phyloP scores from a whole-genome alignment of 1,140 invertebrate genomes.

The Pachyrhynchus sulphureomaculatus region DNA sequence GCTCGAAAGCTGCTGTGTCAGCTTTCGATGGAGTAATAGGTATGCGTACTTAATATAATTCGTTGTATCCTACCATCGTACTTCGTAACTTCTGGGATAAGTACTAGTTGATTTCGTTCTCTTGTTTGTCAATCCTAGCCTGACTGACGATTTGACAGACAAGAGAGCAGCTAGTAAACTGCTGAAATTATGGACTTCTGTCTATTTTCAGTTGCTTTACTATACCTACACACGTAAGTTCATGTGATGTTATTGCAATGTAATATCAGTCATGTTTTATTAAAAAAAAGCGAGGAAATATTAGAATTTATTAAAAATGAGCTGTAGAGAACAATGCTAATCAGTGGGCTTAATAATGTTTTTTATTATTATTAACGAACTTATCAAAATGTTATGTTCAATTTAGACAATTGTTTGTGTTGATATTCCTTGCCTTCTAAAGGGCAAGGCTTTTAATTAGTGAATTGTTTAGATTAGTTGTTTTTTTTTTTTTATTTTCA shows the following conservation, averaged over 20 bases:
- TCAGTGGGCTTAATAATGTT: not conserved
- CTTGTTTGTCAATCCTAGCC: no score
- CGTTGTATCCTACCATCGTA: no score
- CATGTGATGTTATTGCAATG: constrained; percentile 16
- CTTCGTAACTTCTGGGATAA: no score
- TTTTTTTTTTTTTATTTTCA: not conserved
- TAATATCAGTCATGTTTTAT: constrained; percentile 5
- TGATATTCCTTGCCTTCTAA: not conserved
- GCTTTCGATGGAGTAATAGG: no score
- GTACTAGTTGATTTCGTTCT: no score
- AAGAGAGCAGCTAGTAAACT: no score
- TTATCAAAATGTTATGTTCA: constrained; percentile 10
- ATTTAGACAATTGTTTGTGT: not conserved
- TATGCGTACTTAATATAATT: no score
- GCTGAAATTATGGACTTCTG: no score
- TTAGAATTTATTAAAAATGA: constrained; percentile 1
- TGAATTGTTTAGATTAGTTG: not conserved
- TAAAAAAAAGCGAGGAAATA: constrained; percentile 2
- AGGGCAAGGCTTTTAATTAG: not conserved
- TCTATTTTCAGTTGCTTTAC: no score
- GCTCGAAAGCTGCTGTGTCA: no score
- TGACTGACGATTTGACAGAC: no score
- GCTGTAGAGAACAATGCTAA: not conserved
- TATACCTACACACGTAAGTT: constrained; percentile 9
- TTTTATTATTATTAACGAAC: constrained; percentile 9